Evolutionary conservation across 2,797 vertebrate genomes (phyloP).

Genomic region (Enteromius anoplus): DNA sequence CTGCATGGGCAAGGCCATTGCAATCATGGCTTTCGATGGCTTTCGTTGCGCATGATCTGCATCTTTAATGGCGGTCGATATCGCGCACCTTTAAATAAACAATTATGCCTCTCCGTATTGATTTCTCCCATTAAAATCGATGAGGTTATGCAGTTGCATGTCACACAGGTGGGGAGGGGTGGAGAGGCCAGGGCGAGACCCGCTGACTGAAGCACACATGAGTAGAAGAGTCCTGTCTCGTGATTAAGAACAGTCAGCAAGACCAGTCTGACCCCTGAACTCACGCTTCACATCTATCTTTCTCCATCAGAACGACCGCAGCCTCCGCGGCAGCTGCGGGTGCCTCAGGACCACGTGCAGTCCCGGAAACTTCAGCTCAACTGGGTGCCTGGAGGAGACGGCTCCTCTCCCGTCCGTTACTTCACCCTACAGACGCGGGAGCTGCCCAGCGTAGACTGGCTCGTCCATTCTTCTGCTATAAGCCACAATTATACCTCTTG

Average conservation of each 20-base stretch:
- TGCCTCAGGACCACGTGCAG: constrained; percentile 85
- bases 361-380: constrained; percentile 82
- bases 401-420: constrained; percentile 90
- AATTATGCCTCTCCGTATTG: constrained; percentile 76
- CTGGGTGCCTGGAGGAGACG: constrained; percentile 87
- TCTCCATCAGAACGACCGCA: constrained; percentile 84
- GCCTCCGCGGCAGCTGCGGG: constrained; percentile 82
- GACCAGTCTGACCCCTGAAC: constrained; percentile 46
- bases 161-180: constrained; percentile 21
- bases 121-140: constrained; percentile 71
- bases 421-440: constrained; percentile 88
- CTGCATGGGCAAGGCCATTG: constrained; percentile 61
- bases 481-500: constrained; percentile 86
- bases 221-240: neutral
- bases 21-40: constrained; percentile 65
- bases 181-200: constrained; percentile 22
- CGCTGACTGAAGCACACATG: constrained; percentile 35
- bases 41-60: constrained; percentile 72
- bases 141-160: constrained; percentile 56
- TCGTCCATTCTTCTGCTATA: constrained; percentile 83
- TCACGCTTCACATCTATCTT: constrained; percentile 32
- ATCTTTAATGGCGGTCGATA: constrained; percentile 79
- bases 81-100: constrained; percentile 79
- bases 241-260: constrained; percentile 59
- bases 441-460: constrained; percentile 84